Evolutionary conservation across 2,113 vertebrate species (phyloP).

Genomic region (Ammodytes dubius): DNA sequence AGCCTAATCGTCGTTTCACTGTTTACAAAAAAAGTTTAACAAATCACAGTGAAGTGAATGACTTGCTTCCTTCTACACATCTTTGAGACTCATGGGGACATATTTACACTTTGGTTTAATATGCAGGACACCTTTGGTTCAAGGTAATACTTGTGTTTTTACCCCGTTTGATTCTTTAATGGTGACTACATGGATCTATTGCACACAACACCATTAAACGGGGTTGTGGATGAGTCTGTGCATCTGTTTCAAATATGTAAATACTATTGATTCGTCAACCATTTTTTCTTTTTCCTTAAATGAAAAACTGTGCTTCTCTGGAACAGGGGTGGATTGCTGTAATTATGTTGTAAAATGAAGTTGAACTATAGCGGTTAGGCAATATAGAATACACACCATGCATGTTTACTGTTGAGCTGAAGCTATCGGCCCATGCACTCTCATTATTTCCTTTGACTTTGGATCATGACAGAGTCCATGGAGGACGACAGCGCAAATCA

Average conservation of each 20-base stretch:
- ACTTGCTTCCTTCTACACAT: conserved; percentile 6
- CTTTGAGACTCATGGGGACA: conserved; percentile 9
- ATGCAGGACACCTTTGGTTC: conserved; percentile 5
- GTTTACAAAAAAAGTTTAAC: conserved; percentile 45
- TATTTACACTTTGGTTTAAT: conserved; percentile 33
- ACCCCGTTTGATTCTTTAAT: conserved; percentile 22
- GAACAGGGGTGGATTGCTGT: conserved; percentile 13
- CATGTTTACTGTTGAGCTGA: conserved; percentile 32
- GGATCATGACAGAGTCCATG: conserved; percentile 59
- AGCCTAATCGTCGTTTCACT: conserved; percentile 32
- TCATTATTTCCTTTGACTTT: conserved; percentile 67
- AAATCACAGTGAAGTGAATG: conserved; percentile 17
- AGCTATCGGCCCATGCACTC: conserved; percentile 32
- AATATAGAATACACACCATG: conserved; percentile 30
- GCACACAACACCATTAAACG: conserved; percentile 18
- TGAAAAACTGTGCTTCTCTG: conserved; percentile 10
- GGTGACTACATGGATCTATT: conserved; percentile 18
- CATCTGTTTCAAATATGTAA: conserved; percentile 19
- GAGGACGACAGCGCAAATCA: conserved; percentile 48
- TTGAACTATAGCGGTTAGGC: conserved; percentile 28
- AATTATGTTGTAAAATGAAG: conserved; percentile 51
- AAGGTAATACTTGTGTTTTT: background rate
- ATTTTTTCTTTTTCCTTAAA: conserved; percentile 17
- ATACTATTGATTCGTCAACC: conserved; percentile 6
- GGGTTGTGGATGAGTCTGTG: background rate